Conservation (phyloP, 2,113 vertebrate species). For the Mustela nigripes region DNA sequence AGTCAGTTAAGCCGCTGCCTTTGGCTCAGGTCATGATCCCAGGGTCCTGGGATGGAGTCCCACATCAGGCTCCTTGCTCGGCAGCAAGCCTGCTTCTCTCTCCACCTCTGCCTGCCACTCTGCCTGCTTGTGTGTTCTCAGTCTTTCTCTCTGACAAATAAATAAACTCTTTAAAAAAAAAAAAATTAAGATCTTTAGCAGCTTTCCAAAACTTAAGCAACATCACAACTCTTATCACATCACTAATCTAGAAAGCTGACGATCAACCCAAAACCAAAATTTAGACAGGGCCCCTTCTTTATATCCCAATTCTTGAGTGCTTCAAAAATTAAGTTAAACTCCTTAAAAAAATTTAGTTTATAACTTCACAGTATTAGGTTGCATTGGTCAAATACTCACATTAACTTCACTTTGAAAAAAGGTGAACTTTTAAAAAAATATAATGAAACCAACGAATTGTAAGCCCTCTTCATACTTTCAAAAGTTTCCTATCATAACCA, state of each 20-base stretch:
- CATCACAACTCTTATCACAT: conserved; percentile 44
- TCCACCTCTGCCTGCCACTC: too few species aligned
- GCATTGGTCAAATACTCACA: conserved; percentile 17
- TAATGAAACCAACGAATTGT: conserved; percentile 42
- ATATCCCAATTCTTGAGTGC: conserved; percentile 11
- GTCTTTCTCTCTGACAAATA: too few species aligned
- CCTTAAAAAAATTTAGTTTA: conserved; percentile 36
- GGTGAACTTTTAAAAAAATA: neutral
- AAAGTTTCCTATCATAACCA: conserved; percentile 6
- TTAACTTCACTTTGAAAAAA: conserved; percentile 8
- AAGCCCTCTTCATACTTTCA: conserved; percentile 36
- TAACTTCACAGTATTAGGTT: neutral
- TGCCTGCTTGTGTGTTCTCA: too few species aligned
- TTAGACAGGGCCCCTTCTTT: neutral
- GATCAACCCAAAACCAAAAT: conserved; percentile 50
- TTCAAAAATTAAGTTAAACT: neutral
- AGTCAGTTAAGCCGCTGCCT: too few species aligned
- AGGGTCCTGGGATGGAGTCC: too few species aligned
- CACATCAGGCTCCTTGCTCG: too few species aligned
- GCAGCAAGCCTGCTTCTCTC: too few species aligned
- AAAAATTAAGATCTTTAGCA: neutral
- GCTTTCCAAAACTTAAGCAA: conserved; percentile 27
- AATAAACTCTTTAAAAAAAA: neutral
- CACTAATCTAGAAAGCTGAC: conserved; percentile 7
- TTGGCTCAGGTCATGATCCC: too few species aligned